phyloP scores from a whole-genome alignment of 2,797 vertebrate species.

The Oreonectes daqikongensis region DNA sequence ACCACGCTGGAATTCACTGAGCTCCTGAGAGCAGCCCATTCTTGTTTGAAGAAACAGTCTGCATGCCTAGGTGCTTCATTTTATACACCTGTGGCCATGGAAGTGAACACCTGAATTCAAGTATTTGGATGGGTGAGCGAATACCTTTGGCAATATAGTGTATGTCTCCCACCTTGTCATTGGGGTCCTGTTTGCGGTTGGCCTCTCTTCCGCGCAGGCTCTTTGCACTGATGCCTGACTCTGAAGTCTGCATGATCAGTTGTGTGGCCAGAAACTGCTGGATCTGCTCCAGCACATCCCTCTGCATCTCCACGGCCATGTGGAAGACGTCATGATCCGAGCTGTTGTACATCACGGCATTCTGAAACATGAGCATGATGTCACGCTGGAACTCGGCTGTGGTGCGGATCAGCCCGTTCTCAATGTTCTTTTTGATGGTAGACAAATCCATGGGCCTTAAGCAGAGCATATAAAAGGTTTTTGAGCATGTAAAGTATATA shows the following conservation, averaged over 20 bases:
- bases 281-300: slow-evolving; percentile 88
- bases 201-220: slow-evolving; percentile 92
- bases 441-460: slow-evolving; percentile 88
- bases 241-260: slow-evolving; percentile 91
- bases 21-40: no score
- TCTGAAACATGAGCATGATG: slow-evolving; percentile 93
- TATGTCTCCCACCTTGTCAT: slow-evolving; percentile 87
- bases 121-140: no score
- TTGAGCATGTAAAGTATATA: no score
- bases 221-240: slow-evolving; percentile 88
- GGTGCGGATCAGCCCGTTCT: slow-evolving; percentile 86
- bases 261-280: slow-evolving; percentile 93
- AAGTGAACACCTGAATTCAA: no score
- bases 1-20: no score
- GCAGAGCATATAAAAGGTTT: not conserved
- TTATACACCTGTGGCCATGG: no score
- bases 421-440: slow-evolving; percentile 91
- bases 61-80: no score
- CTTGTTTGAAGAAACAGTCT: no score
- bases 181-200: slow-evolving; percentile 92
- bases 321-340: slow-evolving; percentile 90
- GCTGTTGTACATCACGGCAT: slow-evolving; percentile 91
- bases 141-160: no score
- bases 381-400: slow-evolving; percentile 90
- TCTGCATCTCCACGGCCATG: slow-evolving; percentile 91